Evolutionary conservation across 2,113 vertebrate species (phyloP), one percentile per base, ranked within the genome.

Genomic region (Alethe castanea): DNA sequence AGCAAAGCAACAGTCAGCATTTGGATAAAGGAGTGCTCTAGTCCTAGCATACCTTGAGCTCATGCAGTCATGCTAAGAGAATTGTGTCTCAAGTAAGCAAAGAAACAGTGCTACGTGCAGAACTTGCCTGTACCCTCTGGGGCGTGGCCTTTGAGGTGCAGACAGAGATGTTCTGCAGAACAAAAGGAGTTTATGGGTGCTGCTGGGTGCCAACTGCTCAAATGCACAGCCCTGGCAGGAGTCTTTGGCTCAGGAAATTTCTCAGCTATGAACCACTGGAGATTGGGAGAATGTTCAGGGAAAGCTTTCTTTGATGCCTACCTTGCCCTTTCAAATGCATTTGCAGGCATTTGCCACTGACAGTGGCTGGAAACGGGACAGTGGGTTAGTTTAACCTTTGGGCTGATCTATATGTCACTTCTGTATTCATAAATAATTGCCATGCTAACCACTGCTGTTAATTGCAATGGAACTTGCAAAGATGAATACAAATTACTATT

Each of bases 401-500:
- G 88, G 92, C 62, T 71, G 88, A 92, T 93, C 78, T 52, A 6
- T 15, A 12, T 0, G 0, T 47, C 81, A 72, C 45, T 92, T 61
- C 66, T 61, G 62, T 28, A 23, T 14, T 81, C 76, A 19, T 71
- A 88, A 90, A 71, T 78, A 91, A 91, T 44, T 64, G 67, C 44
- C 72, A 57, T 61, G 77, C 77, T 76, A 81, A 88, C 67, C 70
- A 79, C n/a, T 57, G 70, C 91, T 88, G 48, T 88, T 97, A 85
- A 95, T 80, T 62, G 79, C 71, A 61, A 29, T 90, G 91, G 66
- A 90, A 82, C 57, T 77, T 42, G 33, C 35, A 62, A 36, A 54
- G 42, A 90, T 90, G 94, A 94, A 90, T 94, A 91, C 54, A 69
- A 87, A 96, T 91, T 89, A 48, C 53, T 79, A 26, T 72, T 95